A percentile compares a stretch with the other conserved stretches of the same genome.
Evolutionary conservation across 2,113 vertebrate species (phyloP).

Genomic region (Condylura cristata): DNA sequence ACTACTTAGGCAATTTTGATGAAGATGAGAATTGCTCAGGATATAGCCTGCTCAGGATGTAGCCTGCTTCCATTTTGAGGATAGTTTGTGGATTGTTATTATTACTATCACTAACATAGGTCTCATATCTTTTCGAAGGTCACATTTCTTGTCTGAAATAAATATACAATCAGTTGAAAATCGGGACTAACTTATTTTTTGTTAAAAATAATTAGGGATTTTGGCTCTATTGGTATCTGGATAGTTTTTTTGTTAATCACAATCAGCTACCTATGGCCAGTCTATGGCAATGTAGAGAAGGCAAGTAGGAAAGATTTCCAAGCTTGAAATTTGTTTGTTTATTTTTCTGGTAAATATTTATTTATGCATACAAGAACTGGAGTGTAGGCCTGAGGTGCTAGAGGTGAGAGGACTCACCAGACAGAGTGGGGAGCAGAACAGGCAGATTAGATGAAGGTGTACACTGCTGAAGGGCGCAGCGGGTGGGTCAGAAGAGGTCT

Average conservation of each 20-base stretch:
- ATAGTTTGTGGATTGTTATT: neutral
- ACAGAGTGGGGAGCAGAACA: no score
- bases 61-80: neutral
- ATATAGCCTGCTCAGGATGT: neutral
- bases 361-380: no score
- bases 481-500: no score
- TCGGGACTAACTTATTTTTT: neutral
- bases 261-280: neutral
- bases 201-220: neutral
- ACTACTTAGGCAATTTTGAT: constrained; percentile 27
- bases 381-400: no score
- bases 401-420: no score
- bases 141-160: constrained; percentile 40
- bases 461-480: no score
- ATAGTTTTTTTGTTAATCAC: neutral
- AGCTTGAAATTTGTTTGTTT: neutral
- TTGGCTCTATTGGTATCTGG: constrained; percentile 32
- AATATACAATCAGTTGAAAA: constrained; percentile 4
- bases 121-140: constrained; percentile 38
- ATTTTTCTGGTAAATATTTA: no score
- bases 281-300: constrained; percentile 11
- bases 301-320: neutral
- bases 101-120: neutral
- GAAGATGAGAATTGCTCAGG: neutral
- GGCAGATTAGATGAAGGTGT: no score